Conservation (phyloP, 2,888 invertebrate genomes). For the Mythimna lalbum region DNA sequence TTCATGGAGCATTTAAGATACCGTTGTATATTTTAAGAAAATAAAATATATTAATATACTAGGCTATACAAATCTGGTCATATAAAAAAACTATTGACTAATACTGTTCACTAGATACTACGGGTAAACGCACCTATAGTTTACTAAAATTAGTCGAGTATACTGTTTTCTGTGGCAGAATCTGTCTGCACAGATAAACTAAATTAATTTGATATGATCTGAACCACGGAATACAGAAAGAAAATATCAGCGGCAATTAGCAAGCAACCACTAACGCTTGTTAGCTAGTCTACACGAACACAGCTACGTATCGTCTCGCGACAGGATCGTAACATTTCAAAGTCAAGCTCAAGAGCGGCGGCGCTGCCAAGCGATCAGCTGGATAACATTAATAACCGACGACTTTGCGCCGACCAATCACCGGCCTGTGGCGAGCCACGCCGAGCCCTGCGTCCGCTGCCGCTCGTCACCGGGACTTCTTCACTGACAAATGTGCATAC, state of each 20-base stretch:
- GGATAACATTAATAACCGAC: conserved; percentile 48
- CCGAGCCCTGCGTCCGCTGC: conserved; percentile 23
- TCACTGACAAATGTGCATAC: conserved; percentile 4
- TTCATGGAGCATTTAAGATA: no score
- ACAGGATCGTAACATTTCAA: conserved; percentile 41
- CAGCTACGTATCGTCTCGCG: not conserved
- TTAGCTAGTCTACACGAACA: conserved; percentile 11
- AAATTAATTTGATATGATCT: not conserved
- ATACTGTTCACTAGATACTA: no score
- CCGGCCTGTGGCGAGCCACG: conserved; percentile 27
- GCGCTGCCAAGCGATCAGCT: conserved; percentile 55
- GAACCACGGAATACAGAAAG: not conserved
- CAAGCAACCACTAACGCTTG: conserved; percentile 16
- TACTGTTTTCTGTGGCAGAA: no score
- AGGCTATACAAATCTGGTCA: no score
- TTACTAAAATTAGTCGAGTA: no score
- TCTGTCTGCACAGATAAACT: no score
- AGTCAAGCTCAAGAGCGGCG: conserved; percentile 58
- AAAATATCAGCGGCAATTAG: conserved; percentile 26
- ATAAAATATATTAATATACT: no score
- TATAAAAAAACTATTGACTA: no score
- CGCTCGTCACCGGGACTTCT: conserved; percentile 2
- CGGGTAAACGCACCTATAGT: no score
- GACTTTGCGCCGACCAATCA: conserved; percentile 44
- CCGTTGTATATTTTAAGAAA: no score